A percentile compares a stretch with the other conserved stretches of the same genome.
Conservation (phyloP, 1,140 invertebrate species). For the Zophobas atratus region DNA sequence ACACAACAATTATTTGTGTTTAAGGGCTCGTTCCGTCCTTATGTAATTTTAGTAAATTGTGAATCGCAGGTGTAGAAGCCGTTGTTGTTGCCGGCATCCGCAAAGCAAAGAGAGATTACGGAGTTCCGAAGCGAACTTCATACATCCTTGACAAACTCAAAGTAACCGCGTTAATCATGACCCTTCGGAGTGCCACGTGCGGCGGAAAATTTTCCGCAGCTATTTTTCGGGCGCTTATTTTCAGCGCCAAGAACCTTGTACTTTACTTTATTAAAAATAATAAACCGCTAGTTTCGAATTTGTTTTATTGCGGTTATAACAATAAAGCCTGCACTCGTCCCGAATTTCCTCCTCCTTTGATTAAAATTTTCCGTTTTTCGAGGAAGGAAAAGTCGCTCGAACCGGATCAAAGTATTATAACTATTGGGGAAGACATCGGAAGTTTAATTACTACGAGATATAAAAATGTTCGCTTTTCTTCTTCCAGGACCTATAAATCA, state of each 20-base stretch:
- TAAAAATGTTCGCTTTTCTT: slow-evolving; percentile 25
- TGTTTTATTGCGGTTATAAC: neutral
- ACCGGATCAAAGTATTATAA: slow-evolving; percentile 32
- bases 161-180: neutral
- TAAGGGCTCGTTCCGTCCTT: slow-evolving; percentile 17
- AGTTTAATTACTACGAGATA: slow-evolving; percentile 31
- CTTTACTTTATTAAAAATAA: slow-evolving; percentile 1
- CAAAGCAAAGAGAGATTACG: slow-evolving; percentile 21
- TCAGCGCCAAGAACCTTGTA: slow-evolving; percentile 9
- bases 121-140: slow-evolving; percentile 20
- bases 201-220: neutral
- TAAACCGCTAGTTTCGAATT: neutral
- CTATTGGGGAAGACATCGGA: slow-evolving; percentile 26
- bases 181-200: neutral
- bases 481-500: slow-evolving; percentile 38
- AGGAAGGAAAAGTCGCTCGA: slow-evolving; percentile 3
- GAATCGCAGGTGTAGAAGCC: slow-evolving; percentile 29
- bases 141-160: neutral
- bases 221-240: slow-evolving; percentile 4
- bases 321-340: neutral
- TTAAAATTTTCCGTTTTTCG: neutral
- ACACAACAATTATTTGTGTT: slow-evolving; percentile 36
- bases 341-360: neutral
- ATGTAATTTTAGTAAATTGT: slow-evolving; percentile 27
- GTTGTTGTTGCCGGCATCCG: slow-evolving; percentile 16